Conservation (phyloP, 2,888 invertebrate genomes). For the Dorcus parallelipipedus region DNA sequence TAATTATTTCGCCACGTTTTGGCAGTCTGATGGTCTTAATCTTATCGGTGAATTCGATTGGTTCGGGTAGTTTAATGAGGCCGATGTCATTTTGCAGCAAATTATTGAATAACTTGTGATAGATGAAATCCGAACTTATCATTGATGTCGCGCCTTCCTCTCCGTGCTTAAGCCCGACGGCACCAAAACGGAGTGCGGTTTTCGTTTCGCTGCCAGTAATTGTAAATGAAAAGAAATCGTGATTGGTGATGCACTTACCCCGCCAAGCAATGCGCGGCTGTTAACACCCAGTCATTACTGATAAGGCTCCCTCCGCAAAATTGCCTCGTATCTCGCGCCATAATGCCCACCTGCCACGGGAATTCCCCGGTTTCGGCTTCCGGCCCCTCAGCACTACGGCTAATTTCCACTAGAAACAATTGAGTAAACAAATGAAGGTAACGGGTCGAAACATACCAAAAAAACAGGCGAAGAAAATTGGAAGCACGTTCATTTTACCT, state of each 20-base stretch:
- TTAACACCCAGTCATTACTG: slow-evolving; percentile 21
- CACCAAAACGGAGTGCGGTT: no score
- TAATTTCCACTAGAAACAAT: background rate
- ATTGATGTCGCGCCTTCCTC: no score
- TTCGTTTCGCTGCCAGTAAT: no score
- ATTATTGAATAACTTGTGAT: slow-evolving; percentile 5
- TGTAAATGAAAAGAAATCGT: background rate
- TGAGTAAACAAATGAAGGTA: background rate
- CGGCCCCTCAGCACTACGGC: slow-evolving; percentile 29
- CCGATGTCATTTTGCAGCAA: slow-evolving; percentile 25
- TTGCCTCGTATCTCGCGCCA: background rate
- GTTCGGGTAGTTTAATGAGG: slow-evolving; percentile 20
- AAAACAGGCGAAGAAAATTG: background rate
- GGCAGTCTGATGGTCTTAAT: slow-evolving; percentile 26
- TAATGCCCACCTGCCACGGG: slow-evolving; percentile 30
- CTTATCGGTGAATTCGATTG: slow-evolving; percentile 18
- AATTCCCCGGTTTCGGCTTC: slow-evolving; percentile 30
- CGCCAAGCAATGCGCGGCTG: slow-evolving; percentile 27
- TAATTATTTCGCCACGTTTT: background rate
- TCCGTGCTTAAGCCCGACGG: no score
- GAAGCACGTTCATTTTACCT: no score
- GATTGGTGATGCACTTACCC: slow-evolving; percentile 11
- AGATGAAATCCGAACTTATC: no score
- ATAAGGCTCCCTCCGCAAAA: slow-evolving; percentile 29
- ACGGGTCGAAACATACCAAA: background rate